phyloP scores from a whole-genome alignment of 2,888 invertebrate genomes.

The Heliconius aoede region DNA sequence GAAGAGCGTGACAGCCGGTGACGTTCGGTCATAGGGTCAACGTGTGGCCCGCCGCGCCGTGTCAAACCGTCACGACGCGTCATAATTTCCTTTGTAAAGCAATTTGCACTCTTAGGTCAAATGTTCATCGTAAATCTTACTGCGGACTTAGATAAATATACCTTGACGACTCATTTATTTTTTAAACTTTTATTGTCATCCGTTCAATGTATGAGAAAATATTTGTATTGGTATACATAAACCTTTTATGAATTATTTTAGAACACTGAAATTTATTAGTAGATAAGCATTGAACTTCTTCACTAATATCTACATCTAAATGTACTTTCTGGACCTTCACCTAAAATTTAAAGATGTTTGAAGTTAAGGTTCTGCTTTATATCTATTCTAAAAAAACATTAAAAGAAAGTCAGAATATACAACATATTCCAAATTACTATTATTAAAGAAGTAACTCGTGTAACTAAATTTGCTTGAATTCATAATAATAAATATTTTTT shows the following conservation, averaged over 20 bases:
- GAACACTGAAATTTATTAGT: neutral
- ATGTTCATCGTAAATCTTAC: constrained; percentile 52
- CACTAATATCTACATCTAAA: too few relatives aligned
- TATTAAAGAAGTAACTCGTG: too few relatives aligned
- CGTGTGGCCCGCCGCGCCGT: constrained; percentile 58
- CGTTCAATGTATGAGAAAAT: constrained; percentile 7
- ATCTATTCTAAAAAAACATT: too few relatives aligned
- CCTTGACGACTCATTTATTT: constrained; percentile 34
- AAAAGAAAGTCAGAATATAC: too few relatives aligned
- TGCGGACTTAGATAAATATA: constrained; percentile 50
- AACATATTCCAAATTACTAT: too few relatives aligned
- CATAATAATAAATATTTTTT: too few relatives aligned
- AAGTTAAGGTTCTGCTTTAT: too few relatives aligned
- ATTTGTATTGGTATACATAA: neutral
- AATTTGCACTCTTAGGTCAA: constrained; percentile 66
- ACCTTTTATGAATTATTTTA: neutral
- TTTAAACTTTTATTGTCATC: constrained; percentile 24
- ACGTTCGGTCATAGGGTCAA: constrained; percentile 58
- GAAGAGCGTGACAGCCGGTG: constrained; percentile 43
- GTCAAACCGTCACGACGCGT: constrained; percentile 57
- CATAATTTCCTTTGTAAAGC: constrained; percentile 68
- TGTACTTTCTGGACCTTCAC: too few relatives aligned
- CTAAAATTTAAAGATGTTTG: too few relatives aligned
- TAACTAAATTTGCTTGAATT: too few relatives aligned
- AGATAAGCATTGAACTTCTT: too few relatives aligned